Evolutionary conservation across 2,797 vertebrate species (phyloP).

Genomic region (Sebastiscus albofasciatus): DNA sequence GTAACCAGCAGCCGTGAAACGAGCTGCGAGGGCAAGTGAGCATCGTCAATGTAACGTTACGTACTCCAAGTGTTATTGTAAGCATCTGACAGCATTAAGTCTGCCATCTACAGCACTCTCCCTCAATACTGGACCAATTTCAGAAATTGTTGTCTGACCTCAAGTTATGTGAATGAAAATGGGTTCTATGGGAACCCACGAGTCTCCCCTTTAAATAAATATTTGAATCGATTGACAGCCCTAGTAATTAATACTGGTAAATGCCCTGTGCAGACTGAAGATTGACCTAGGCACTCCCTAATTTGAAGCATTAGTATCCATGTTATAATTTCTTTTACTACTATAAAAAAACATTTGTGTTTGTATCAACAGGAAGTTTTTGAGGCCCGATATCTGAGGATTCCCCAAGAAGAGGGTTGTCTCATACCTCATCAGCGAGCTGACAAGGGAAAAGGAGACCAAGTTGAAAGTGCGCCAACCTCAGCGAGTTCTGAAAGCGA

Average conservation of each 20-base stretch:
- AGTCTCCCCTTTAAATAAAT: no score
- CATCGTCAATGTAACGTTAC: no score
- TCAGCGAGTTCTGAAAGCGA: conserved; percentile 76
- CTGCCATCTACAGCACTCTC: no score
- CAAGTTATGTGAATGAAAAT: no score
- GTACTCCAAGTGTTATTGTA: no score
- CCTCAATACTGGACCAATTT: no score
- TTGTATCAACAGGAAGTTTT: conserved; percentile 89
- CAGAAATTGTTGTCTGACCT: no score
- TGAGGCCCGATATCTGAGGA: conserved; percentile 88
- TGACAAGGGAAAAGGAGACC: conserved; percentile 57
- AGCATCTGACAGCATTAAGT: no score
- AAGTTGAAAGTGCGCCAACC: conserved; percentile 69
- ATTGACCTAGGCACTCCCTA: not conserved
- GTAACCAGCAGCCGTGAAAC: no score
- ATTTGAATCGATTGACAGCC: not conserved
- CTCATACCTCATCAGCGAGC: conserved; percentile 24
- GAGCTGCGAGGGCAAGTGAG: no score
- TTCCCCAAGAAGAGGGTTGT: conserved; percentile 76
- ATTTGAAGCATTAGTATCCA: not conserved
- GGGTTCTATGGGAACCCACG: no score
- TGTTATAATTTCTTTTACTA: not conserved
- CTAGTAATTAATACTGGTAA: not conserved
- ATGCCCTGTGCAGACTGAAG: not conserved
- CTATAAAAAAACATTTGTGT: not conserved